Conservation (phyloP, 2,113 vertebrate species). For the Petrocephalus zakoni region DNA sequence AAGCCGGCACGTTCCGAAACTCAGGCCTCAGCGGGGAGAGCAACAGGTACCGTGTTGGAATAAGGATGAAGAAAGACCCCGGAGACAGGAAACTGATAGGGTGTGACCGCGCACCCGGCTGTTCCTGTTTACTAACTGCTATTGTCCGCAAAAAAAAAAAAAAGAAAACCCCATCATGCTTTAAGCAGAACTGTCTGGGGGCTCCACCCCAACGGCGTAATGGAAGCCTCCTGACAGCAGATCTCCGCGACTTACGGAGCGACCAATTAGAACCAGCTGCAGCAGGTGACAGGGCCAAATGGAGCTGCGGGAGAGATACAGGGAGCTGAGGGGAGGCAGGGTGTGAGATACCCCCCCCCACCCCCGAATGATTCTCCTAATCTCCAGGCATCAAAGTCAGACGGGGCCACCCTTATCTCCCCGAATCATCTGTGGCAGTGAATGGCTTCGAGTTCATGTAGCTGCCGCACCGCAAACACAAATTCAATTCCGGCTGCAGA, state of each 20-base stretch:
- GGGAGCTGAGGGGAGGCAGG: background rate
- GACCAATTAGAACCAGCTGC: slow-evolving; percentile 31
- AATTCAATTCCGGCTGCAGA: background rate
- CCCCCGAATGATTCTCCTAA: background rate
- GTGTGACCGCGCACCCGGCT: slow-evolving; percentile 35
- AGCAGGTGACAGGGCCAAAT: slow-evolving; percentile 14
- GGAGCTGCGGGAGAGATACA: slow-evolving; percentile 1
- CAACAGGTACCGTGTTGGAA: background rate
- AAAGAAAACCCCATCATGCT: background rate
- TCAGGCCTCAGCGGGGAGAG: background rate
- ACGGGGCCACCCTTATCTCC: slow-evolving; percentile 6
- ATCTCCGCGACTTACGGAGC: slow-evolving; percentile 33
- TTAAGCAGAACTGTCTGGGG: slow-evolving; percentile 1
- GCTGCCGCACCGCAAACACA: background rate
- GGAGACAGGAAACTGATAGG: slow-evolving; percentile 23
- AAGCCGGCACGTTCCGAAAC: background rate
- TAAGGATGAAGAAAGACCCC: background rate
- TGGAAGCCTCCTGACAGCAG: slow-evolving; percentile 28
- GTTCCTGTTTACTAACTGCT: slow-evolving; percentile 41
- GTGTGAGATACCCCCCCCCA: background rate
- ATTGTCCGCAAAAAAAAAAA: background rate
- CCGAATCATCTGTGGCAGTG: background rate
- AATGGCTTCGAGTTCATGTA: background rate
- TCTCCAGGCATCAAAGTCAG: slow-evolving; percentile 13
- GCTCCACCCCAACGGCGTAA: slow-evolving; percentile 31